Conservation (phyloP, 2,113 vertebrate genomes). For the Myiopsitta monachus region DNA sequence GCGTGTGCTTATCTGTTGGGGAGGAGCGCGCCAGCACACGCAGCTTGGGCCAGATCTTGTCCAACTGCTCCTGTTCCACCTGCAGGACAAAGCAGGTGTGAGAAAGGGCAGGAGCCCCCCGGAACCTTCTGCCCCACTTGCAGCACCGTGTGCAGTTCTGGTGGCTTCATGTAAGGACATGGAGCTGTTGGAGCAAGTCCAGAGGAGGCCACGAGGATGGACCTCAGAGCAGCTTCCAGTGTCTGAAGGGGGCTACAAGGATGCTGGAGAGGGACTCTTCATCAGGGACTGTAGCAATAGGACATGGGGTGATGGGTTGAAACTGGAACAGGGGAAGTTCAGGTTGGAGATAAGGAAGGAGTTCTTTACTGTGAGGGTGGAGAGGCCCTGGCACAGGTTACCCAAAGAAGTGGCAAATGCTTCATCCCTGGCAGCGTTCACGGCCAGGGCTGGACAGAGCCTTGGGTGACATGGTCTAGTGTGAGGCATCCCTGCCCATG, state of each 20-base stretch:
- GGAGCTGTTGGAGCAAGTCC: background rate
- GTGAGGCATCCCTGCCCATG: background rate
- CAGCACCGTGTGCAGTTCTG: background rate
- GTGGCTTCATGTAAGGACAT: background rate
- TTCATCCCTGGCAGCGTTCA: background rate
- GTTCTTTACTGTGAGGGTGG: background rate
- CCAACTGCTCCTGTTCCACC: conserved; percentile 96
- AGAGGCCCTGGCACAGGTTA: background rate
- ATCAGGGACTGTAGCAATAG: background rate
- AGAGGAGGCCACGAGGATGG: background rate
- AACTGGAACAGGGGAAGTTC: background rate
- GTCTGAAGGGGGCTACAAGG: background rate
- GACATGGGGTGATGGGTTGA: background rate
- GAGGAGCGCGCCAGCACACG: conserved; percentile 94
- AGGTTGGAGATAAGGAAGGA: background rate
- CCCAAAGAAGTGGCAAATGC: background rate
- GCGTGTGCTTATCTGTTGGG: conserved; percentile 94
- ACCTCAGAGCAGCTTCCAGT: background rate
- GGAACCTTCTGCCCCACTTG: fast-evolving
- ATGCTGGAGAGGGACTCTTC: background rate
- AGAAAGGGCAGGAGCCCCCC: background rate
- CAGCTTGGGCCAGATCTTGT: conserved; percentile 95
- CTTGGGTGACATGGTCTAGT: background rate
- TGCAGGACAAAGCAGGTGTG: background rate
- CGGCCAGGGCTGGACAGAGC: background rate